Conservation (phyloP, 1,140 invertebrate genomes). For the Lordiphosa mommai region DNA sequence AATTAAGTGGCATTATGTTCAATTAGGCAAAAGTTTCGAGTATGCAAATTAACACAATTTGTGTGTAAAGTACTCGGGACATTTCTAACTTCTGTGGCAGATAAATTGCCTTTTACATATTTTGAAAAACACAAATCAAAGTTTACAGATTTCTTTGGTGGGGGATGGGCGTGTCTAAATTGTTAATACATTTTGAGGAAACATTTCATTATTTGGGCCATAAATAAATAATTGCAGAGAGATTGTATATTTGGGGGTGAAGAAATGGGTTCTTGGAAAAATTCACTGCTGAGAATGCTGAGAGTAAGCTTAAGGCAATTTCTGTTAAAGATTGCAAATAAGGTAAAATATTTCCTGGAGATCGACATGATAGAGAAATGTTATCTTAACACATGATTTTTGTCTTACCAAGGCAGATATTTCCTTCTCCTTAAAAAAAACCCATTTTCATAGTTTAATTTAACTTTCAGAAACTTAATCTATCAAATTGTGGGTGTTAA, state of each 20-base stretch:
- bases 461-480: conserved; percentile 17
- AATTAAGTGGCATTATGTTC: conserved; percentile 76
- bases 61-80: conserved; percentile 26
- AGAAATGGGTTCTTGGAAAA: too few species aligned
- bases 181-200: conserved; percentile 25
- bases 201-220: conserved; percentile 6
- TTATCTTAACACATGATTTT: too few species aligned
- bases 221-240: too few species aligned
- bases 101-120: conserved; percentile 46
- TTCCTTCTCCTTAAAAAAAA: neutral
- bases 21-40: conserved; percentile 74
- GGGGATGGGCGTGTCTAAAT: conserved; percentile 19
- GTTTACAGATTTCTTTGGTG: conserved; percentile 6
- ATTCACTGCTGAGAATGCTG: too few species aligned
- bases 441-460: neutral
- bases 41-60: conserved; percentile 76
- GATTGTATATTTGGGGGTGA: too few species aligned
- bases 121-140: conserved; percentile 53
- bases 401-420: too few species aligned
- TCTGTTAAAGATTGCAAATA: too few species aligned
- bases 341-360: too few species aligned
- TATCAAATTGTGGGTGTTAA: conserved; percentile 14
- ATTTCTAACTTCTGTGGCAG: conserved; percentile 34
- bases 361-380: too few species aligned
- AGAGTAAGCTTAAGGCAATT: too few species aligned